Evolutionary conservation across 2,113 vertebrate species (phyloP).

Genomic region (Gorsachius goisagi): DNA sequence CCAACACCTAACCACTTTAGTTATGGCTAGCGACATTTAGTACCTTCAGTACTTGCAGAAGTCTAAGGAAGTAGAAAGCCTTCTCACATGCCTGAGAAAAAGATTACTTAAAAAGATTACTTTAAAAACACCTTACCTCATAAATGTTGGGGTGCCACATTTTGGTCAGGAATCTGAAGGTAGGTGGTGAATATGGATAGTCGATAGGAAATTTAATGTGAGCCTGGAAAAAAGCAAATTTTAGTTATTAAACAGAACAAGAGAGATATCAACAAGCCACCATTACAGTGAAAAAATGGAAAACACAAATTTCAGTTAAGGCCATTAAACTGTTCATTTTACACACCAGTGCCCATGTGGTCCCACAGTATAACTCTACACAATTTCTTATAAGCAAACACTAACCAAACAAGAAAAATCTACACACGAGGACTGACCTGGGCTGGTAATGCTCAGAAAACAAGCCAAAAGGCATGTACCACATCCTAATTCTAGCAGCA

Average conservation of each 20-base stretch:
- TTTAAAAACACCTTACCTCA: slow-evolving; percentile 80
- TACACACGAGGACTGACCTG: neutral
- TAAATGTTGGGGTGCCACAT: slow-evolving; percentile 99
- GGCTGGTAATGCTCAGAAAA: neutral
- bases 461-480: neutral
- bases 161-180: slow-evolving; percentile 98
- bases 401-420: neutral
- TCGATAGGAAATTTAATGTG: slow-evolving; percentile 99
- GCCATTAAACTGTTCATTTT: neutral
- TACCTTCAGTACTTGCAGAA: neutral
- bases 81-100: neutral
- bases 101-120: neutral
- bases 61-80: neutral
- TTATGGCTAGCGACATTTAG: neutral
- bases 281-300: neutral
- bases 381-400: neutral
- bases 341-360: neutral
- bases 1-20: neutral
- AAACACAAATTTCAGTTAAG: neutral
- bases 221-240: slow-evolving; percentile 78
- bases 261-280: neutral
- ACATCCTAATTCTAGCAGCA: neutral
- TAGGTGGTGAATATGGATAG: slow-evolving; percentile 97
- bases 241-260: neutral
- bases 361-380: neutral